Evolutionary conservation across 1,140 invertebrate genomes (phyloP).

Genomic region (Eriosoma lanigerum): DNA sequence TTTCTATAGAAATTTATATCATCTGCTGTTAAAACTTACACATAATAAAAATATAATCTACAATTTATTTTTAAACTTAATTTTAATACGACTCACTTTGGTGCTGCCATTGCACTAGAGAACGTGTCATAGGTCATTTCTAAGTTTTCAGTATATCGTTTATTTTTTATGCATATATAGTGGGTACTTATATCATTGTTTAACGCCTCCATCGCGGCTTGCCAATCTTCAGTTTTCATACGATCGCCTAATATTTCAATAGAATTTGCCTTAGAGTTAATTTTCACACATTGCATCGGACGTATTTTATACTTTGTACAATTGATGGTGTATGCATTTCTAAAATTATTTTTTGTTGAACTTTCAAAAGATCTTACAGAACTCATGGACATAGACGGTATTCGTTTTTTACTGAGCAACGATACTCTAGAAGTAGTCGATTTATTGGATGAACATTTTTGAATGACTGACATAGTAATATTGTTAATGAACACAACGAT

Average conservation of each 20-base stretch:
- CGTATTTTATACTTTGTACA: background rate
- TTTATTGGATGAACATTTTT: background rate
- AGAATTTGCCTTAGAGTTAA: background rate
- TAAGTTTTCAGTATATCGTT: constrained; percentile 54
- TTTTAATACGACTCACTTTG: background rate
- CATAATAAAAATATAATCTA: too few relatives aligned
- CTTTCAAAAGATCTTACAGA: background rate
- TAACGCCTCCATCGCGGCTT: constrained; percentile 68
- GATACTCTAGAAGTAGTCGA: background rate
- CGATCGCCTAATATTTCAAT: constrained; percentile 60
- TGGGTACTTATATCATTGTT: constrained; percentile 67
- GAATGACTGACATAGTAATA: background rate
- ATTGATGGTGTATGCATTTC: background rate
- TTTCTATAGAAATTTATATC: too few relatives aligned
- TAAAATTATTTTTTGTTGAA: background rate
- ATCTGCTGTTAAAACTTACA: too few relatives aligned
- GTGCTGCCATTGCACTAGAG: background rate
- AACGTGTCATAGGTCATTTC: background rate
- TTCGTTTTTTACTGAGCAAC: background rate
- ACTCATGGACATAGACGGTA: background rate
- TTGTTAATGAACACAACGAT: too few relatives aligned
- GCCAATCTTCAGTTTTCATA: constrained; percentile 70
- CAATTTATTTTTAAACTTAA: too few relatives aligned
- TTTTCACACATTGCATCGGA: background rate
- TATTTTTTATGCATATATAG: constrained; percentile 62